Percentiles rank a stretch among this genome's conserved stretches.
Conservation (phyloP, 2,888 invertebrate species). For the Tipula unca region DNA sequence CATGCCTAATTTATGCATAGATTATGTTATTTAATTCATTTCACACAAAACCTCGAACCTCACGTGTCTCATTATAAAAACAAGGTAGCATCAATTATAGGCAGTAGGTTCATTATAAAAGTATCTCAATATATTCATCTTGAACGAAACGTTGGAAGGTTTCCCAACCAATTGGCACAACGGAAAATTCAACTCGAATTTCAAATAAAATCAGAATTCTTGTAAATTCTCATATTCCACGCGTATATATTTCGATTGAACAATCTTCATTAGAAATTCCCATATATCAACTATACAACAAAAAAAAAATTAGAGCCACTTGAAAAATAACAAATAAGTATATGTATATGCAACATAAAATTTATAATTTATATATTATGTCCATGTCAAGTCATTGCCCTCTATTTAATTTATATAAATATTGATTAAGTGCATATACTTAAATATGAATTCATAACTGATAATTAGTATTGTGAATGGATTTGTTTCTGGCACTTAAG, state of each 20-base stretch:
- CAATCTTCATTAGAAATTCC: neutral
- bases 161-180: too few relatives aligned
- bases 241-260: neutral
- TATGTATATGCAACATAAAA: neutral
- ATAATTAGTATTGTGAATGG: neutral
- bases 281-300: neutral
- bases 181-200: too few relatives aligned
- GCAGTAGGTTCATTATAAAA: too few relatives aligned
- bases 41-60: too few relatives aligned
- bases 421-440: constrained; percentile 14
- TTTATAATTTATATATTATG: neutral
- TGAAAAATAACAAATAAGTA: neutral
- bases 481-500: neutral
- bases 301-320: neutral
- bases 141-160: too few relatives aligned
- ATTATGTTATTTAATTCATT: too few relatives aligned
- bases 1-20: too few relatives aligned
- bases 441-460: neutral
- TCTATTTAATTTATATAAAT: neutral
- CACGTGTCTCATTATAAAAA: too few relatives aligned
- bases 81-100: too few relatives aligned
- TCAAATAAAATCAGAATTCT: neutral
- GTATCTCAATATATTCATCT: too few relatives aligned
- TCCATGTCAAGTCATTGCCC: neutral
- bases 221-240: neutral